A percentile compares a stretch with the other conserved stretches of the same genome.
Evolutionary conservation across 2,113 vertebrate genomes (phyloP).

Genomic region (Nycticorax nycticorax): DNA sequence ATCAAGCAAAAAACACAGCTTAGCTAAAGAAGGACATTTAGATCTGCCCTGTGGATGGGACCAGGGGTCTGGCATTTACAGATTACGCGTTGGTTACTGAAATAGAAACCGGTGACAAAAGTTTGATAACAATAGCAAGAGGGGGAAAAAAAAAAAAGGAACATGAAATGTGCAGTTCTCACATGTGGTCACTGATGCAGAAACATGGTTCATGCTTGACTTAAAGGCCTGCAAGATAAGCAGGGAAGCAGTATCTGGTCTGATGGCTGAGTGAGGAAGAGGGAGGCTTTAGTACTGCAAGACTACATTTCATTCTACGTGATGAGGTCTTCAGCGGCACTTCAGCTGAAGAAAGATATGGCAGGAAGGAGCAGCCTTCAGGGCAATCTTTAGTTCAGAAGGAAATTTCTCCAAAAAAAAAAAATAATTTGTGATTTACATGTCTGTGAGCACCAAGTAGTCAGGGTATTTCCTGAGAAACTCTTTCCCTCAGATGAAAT

Average conservation of each 20-base stretch:
- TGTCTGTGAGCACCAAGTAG: neutral
- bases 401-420: neutral
- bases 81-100: conserved; percentile 36
- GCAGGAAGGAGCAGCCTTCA: neutral
- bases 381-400: neutral
- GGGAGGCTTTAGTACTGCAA: neutral
- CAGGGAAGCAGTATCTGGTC: neutral
- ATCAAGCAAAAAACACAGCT: conserved; percentile 37
- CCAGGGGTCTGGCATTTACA: conserved; percentile 28
- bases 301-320: neutral
- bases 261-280: neutral
- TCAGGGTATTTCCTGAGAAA: neutral
- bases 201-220: neutral
- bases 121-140: conserved; percentile 22
- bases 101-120: conserved; percentile 41
- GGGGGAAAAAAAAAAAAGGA: fast-evolving
- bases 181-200: neutral
- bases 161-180: neutral
- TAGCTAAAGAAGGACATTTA: conserved; percentile 22
- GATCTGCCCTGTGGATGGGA: conserved; percentile 1
- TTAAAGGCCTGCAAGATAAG: neutral
- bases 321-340: neutral
- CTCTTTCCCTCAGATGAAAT: neutral
- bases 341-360: neutral
- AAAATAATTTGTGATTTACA: neutral